These are phyloP conservation scores for Cotesia vestalis DNA, from an alignment of 1,140 invertebrate species.

Conservation along the genomic window DNA sequence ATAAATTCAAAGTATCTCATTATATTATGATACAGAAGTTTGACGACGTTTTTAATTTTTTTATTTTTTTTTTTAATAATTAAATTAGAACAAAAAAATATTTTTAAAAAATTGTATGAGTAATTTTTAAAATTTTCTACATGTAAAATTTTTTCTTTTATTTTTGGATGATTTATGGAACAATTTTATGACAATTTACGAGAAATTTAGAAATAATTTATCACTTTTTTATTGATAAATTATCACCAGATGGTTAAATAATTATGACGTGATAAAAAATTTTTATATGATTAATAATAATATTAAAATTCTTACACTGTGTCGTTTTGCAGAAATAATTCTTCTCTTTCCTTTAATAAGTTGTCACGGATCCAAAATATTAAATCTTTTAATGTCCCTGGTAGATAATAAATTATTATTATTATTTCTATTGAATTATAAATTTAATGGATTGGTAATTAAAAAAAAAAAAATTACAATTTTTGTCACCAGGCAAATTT, in stretches of 20 bases:
- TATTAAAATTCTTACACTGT: conserved; percentile 72
- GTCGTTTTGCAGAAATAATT: conserved; percentile 88
- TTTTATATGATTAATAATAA: conserved; percentile 26
- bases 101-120: too few relatives aligned
- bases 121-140: too few relatives aligned
- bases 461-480: conserved; percentile 54
- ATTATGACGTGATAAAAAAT: neutral
- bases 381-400: conserved; percentile 80
- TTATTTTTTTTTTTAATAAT: too few relatives aligned
- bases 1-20: neutral
- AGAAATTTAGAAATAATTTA: too few relatives aligned
- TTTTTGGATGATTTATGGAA: too few relatives aligned
- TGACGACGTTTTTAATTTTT: too few relatives aligned
- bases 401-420: conserved; percentile 44
- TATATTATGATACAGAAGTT: too few relatives aligned
- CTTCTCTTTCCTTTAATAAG: conserved; percentile 83
- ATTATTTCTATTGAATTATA: conserved; percentile 7
- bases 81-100: too few relatives aligned
- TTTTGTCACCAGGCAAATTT: conserved; percentile 67
- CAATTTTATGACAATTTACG: too few relatives aligned
- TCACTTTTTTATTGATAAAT: too few relatives aligned
- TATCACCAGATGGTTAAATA: too few relatives aligned
- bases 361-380: conserved; percentile 87
- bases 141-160: too few relatives aligned
- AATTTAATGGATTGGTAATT: neutral